phyloP scores from a whole-genome alignment of 2,113 vertebrate genomes.

The Solenodon paradoxus region DNA sequence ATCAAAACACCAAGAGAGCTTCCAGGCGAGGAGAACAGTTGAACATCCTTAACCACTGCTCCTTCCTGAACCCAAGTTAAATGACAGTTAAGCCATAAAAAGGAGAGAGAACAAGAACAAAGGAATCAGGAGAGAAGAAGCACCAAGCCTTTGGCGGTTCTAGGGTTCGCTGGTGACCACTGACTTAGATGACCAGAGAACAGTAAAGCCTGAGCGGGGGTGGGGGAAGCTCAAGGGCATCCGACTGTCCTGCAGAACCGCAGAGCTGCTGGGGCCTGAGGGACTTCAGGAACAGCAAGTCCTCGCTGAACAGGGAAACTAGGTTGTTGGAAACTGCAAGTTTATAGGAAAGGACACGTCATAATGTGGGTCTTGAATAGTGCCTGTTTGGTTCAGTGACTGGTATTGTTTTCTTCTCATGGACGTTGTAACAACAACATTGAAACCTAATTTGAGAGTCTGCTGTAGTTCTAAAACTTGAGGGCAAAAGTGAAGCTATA shows the following conservation, averaged over 20 bases:
- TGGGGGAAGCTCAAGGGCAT: background rate
- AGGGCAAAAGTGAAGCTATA: background rate
- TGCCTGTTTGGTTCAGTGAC: too few relatives aligned
- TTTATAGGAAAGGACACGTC: too few relatives aligned
- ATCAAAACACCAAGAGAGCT: background rate
- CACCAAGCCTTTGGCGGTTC: background rate
- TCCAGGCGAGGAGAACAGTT: background rate
- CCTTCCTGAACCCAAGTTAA: background rate
- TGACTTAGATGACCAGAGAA: background rate
- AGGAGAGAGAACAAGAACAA: background rate
- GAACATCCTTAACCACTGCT: background rate
- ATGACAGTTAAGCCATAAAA: background rate
- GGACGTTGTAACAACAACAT: too few relatives aligned
- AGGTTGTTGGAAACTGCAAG: too few relatives aligned
- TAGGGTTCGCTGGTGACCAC: too few relatives aligned
- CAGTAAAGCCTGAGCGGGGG: background rate
- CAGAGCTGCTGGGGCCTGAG: background rate
- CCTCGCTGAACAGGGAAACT: too few relatives aligned
- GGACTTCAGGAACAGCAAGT: background rate
- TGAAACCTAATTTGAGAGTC: too few relatives aligned
- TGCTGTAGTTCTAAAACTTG: background rate
- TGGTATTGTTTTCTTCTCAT: too few relatives aligned
- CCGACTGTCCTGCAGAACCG: background rate
- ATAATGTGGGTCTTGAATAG: too few relatives aligned
- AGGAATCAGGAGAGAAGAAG: background rate